Base-by-base conservation (phyloP, 2,888 invertebrate species). In the Carcina quercana region DNA sequence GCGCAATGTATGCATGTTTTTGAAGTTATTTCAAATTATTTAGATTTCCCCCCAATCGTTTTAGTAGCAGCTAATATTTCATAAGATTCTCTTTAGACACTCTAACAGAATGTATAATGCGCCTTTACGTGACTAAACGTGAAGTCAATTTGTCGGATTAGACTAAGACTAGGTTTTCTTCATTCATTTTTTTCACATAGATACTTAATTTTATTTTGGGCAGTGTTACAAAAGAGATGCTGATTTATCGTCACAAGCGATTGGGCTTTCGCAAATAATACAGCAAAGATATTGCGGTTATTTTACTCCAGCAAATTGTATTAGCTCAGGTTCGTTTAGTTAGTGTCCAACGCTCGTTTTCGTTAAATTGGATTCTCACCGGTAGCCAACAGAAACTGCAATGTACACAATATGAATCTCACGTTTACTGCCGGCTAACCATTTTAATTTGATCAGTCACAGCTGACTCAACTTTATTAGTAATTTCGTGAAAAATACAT, bases 391-490 rank as follows among this genome's bases (percentile, higher is more conserved):
- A 65, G 60, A 61, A 63, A 69, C 68, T 65, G 68, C 68, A 60
- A 50, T 60, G 56, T 59, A 59, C 54, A 55, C 65, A 79, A 79
- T 79, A 79, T 69, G 67, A 61, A 80, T 79, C 78, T 79, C 80
- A 78, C 79, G 79, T 75, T 76, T 71, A 66, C 74, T 55, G 54
- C 56, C 63, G 59, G 68, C 73, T 75, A 79, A 79, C 76, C n/a
- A n/a, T n/a, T n/a, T n/a, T n/a, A n/a, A n/a, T n/a, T n/a, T n/a
- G 51, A 41, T 52, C 54, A 58, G 53, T 49, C 53, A 59, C 53
- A 50, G 48, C 49, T 47, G 47, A 26, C 35, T 29, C 33, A 25
- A 35, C 37, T 34, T 12, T 6, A 17, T 28, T 28, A 28, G 10
- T 12, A 12, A 28, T 17, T 34, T 11, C 25, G 28, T 25, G 25